Base-by-base conservation (phyloP, 2,113 vertebrate genomes). In the Rhegmatorhina hoffmannsi region DNA sequence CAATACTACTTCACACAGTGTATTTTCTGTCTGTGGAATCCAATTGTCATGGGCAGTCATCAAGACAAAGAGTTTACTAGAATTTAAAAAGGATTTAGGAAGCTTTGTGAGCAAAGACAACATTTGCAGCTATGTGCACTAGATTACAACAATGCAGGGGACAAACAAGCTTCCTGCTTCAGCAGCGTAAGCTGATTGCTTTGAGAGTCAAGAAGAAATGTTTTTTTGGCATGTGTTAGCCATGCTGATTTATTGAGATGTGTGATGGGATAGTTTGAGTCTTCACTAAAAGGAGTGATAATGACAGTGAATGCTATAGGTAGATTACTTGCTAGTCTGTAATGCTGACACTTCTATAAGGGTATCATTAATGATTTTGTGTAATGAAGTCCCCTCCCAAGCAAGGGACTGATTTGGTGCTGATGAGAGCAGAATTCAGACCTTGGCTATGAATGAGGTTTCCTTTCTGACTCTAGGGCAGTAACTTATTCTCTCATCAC, bases 81-180 rank as follows among this genome's bases (percentile, higher is more conserved):
- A 96, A 96, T 93, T 96, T 47, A 69, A 95, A 89, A 84, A 93
- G 36, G 87, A 94, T 96, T 94, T 94, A 88, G 90, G 86, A 79
- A 94, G 96, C 79, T 94, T 92, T 95, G 84, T 73, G 63, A 91
- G 84, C 84, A 91, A 97, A 89, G 68, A 87, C 72, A 82, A 92
- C 90, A 44, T 95, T 96, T 96, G 82, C 79, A 94, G 90, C 89
- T 84, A n/a, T 72, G 82, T 68, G 69, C 1, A 7, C 77, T 83
- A 76, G 66, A 95, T 96, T 94, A 94, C 82, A 94, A 94, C 89
- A 94, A 76, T 89, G 87, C 68, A 92, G 47, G 33, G 76, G 76
- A 79, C 87, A 95, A 96, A 86, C 92, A 87, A 78, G 76, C n/a
- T 91, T 92, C 55, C 73, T 82, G 58, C 46, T 90, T 85, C 89